Evolutionary conservation across 2,113 vertebrate genomes (phyloP).

Genomic region (Galbula dea): DNA sequence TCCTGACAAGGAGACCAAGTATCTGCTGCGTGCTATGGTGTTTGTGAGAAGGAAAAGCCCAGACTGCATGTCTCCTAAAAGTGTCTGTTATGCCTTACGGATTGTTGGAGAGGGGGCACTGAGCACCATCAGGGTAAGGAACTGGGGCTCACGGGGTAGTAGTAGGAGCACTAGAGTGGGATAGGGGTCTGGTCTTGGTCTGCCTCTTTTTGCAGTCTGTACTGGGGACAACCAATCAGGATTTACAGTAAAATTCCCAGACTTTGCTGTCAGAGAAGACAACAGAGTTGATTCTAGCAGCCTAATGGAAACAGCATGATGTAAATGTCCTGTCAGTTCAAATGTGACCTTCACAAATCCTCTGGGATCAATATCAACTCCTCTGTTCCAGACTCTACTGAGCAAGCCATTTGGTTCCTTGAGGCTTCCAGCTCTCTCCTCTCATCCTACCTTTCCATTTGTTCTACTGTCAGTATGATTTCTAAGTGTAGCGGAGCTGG

Average conservation of each 20-base stretch:
- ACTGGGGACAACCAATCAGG: not conserved
- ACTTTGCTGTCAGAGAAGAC: not conserved
- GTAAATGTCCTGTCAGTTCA: not conserved
- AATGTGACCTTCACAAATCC: not conserved
- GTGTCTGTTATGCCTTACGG: conserved; percentile 68
- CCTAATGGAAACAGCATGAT: not conserved
- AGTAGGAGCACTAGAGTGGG: not conserved
- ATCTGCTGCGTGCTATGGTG: conserved; percentile 75
- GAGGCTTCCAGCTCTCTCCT: not conserved
- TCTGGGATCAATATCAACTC: not conserved
- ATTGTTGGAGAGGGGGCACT: conserved; percentile 76
- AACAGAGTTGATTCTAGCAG: not conserved
- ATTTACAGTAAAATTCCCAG: not conserved
- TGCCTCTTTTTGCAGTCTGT: not conserved
- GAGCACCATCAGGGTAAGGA: conserved; percentile 74
- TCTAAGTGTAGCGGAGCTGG: not conserved
- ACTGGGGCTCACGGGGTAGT: not conserved
- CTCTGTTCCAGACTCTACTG: not conserved
- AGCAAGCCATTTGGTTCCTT: not conserved
- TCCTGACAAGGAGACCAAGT: conserved; percentile 77
- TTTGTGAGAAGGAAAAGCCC: conserved; percentile 70
- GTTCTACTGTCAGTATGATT: not conserved
- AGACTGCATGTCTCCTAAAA: not conserved
- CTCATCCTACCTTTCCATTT: not conserved
- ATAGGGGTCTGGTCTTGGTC: not conserved